These are phyloP conservation scores for Callipepla californica DNA, from an alignment of 2,113 vertebrate genomes.

Conservation along the genomic window DNA sequence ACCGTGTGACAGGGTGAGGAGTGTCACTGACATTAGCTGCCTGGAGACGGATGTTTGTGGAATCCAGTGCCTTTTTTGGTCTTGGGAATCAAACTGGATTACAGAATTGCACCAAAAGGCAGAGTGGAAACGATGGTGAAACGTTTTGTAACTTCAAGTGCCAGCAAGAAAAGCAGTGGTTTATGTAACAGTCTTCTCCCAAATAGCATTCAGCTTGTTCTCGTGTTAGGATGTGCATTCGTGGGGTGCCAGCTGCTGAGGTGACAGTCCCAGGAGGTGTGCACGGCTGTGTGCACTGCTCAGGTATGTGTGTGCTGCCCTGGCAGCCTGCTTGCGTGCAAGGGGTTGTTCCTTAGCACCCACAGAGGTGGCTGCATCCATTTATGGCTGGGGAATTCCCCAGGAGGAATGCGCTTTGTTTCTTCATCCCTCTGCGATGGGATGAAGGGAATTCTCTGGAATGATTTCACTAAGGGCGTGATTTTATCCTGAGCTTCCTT, in stretches of 20 bases:
- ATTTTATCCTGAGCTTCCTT: background rate
- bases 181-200: background rate
- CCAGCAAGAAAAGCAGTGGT: background rate
- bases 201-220: background rate
- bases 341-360: background rate
- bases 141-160: background rate
- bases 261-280: fast-evolving
- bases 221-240: background rate
- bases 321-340: background rate
- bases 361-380: background rate
- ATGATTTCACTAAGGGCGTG: background rate
- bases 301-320: background rate
- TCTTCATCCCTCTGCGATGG: slow-evolving; percentile 20
- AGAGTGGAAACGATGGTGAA: background rate
- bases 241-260: background rate
- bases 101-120: background rate
- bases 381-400: slow-evolving; percentile 54
- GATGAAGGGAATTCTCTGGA: background rate
- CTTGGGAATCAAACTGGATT: slow-evolving; percentile 26
- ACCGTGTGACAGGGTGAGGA: background rate
- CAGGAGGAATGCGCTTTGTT: background rate
- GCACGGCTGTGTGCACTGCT: background rate
- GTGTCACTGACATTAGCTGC: slow-evolving; percentile 5
- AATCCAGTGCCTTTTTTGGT: background rate
- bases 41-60: slow-evolving; percentile 39